Evolutionary conservation across 2,888 invertebrate genomes (phyloP).

Genomic region (Argynnis bischoffii): DNA sequence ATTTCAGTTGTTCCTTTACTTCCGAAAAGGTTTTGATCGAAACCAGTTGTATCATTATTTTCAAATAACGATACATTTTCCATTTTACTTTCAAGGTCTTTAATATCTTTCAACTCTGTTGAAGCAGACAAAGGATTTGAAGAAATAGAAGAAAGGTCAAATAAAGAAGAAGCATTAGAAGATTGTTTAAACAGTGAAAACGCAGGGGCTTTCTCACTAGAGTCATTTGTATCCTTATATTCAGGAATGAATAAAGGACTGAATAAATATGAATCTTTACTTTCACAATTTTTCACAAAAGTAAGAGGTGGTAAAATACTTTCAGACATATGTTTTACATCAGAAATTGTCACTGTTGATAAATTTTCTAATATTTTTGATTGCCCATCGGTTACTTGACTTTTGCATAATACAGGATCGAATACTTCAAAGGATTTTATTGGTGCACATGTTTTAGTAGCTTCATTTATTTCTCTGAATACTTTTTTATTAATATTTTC

Average conservation of each 20-base stretch:
- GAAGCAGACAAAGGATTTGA: slow-evolving; percentile 11
- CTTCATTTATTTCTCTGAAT: slow-evolving; percentile 1
- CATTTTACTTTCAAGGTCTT: slow-evolving; percentile 23
- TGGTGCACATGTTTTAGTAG: slow-evolving; percentile 1
- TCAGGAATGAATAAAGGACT: neutral
- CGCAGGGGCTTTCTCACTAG: slow-evolving; percentile 1
- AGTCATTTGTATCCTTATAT: neutral
- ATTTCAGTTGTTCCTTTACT: slow-evolving; percentile 20
- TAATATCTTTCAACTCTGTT: slow-evolving; percentile 14
- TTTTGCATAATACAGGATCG: neutral
- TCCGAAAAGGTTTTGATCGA: slow-evolving; percentile 24
- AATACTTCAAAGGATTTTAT: neutral
- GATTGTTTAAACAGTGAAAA: slow-evolving; percentile 33
- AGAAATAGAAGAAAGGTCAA: slow-evolving; percentile 25
- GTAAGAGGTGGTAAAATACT: neutral
- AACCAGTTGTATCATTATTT: neutral
- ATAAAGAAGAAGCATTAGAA: slow-evolving; percentile 18
- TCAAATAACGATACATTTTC: slow-evolving; percentile 22
- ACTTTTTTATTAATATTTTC: slow-evolving; percentile 17
- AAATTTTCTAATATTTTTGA: neutral
- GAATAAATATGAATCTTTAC: slow-evolving; percentile 3
- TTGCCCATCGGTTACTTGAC: neutral
- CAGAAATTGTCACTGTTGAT: neutral
- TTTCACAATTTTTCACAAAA: neutral
- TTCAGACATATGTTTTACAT: neutral